Base-by-base conservation (phyloP, 2,888 invertebrate genomes). In the Phalera bucephala region DNA sequence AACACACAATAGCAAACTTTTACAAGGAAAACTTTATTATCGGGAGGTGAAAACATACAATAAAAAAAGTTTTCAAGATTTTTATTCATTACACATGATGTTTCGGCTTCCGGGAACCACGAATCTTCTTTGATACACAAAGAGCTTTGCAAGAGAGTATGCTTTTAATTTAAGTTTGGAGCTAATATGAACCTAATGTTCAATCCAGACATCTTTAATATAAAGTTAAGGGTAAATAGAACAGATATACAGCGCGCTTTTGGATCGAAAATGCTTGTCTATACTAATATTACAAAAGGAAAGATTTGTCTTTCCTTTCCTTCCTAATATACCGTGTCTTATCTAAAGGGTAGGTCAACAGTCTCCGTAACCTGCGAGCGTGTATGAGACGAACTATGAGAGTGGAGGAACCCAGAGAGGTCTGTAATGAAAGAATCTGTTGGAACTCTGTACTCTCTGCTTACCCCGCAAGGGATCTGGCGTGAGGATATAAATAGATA, bases 41-140 rank as follows among this genome's bases (percentile, higher is more conserved):
- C 21, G 31, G 19, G 40, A 44, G 37, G 34, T 55, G 47, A 53
- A 64, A 63, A 58, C 51, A 64, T 64, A 36, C 47, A 65, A 61
- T 13, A 12, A 14, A 55, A 60, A 64, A 66, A 65, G 54, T 48
- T 66, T 40, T 26, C 15, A 40, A 56, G 44, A 52, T 62, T 64
- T 64, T 62, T 64, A 62, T 68, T 70, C 52, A 63, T 64, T 61
- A 62, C 28, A 49, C 52, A 59, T 49, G 44, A 59, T 68, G 56
- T 57, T 54, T 42, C 48, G 50, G 40, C 37, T 35, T 40, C 42
- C 29, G 17, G 17, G 29, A 57, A 54, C 31, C 52, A 53, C 25
- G 27, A 11, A 31, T 27, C 25, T 49, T 45, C 28, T 27, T 27
- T 9, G 14, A 2, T 23, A 33, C 31, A 40, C 43, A 17, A 14